Evolutionary conservation across 2,113 vertebrate species (phyloP), one percentile per base, ranked within the genome.

Genomic region (Indri indri): DNA sequence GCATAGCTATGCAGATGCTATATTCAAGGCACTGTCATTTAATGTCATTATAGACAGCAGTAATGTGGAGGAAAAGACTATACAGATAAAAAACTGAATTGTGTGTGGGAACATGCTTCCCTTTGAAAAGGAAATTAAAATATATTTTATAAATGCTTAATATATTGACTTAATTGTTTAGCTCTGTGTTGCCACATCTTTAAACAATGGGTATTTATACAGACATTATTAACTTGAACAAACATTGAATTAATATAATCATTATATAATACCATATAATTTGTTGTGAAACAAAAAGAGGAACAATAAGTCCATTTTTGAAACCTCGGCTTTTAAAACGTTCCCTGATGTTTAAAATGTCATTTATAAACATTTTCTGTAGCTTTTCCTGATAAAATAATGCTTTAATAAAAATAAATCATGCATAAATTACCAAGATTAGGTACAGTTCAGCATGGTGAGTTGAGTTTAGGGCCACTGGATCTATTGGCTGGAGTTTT

Each of bases 111-210:
- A 74, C 81, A 71, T 86, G 3, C 20, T 83, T 40, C 1, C 8
- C 2, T 88, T 93, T 76, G 80, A 88, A 90, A 97, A 94, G 18
- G 37, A 83, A 90, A 79, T 97, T 87, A 81, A 95, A 83, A 42
- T 80, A 79, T 30, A 45, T 59, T 94, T 90, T 95, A 95, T 90
- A 94, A 97, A 88, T 90, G 93, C 18, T 96, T 77, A 96, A 68
- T 40, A 81, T 93, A 32, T 93, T 40, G 87, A 91, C 27, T 18
- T 54, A 91, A 85, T 70, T 79, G 54, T 87, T 95, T 91, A 96
- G 45, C 80, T 95, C 63, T 97, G 42, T 54, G 10, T 84, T 76
- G 65, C 32, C 66, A 16, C 3, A 81, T 23, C 27, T 88, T 87
- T 59, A 85, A 96, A 93, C 96, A 97, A 84, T 30, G 90, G 34